phyloP scores from a whole-genome alignment of 2,797 vertebrate species.

The Typhlichthys eigenmanni region DNA sequence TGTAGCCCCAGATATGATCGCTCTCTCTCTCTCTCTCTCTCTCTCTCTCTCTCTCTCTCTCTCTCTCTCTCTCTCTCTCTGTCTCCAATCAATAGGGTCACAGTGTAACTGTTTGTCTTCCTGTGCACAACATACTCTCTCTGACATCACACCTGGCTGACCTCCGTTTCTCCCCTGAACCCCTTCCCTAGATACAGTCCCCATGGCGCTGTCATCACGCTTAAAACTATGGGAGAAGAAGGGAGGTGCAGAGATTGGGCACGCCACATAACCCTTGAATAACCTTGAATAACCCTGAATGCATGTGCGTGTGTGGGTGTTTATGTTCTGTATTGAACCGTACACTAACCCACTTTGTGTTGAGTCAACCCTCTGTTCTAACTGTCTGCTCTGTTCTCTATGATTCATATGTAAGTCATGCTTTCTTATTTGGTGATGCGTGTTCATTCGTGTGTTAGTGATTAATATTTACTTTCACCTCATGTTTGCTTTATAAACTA shows the following conservation, averaged over 20 bases:
- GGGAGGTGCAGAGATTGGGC: constrained; percentile 81
- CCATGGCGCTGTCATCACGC: constrained; percentile 96
- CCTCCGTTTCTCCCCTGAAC: constrained; percentile 25
- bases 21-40: background rate
- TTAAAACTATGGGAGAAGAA: constrained; percentile 97
- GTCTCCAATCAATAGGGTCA: constrained; percentile 56
- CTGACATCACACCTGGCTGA: constrained; percentile 58
- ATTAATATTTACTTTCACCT: background rate
- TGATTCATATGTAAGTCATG: constrained; percentile 30
- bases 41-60: constrained; percentile 9
- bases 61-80: constrained; percentile 31
- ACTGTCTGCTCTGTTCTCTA: constrained; percentile 3
- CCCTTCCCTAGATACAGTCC: constrained; percentile 11
- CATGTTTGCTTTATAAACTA: too few relatives aligned
- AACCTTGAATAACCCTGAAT: too few relatives aligned
- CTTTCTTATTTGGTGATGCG: constrained; percentile 7
- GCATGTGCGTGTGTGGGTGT: constrained; percentile 9
- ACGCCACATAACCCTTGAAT: constrained; percentile 29
- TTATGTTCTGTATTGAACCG: constrained; percentile 5
- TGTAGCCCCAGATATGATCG: background rate
- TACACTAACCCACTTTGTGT: constrained; percentile 1
- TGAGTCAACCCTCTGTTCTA: constrained; percentile 24
- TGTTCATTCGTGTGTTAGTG: constrained; percentile 9
- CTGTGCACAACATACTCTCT: constrained; percentile 20
- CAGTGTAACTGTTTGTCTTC: constrained; percentile 36